phyloP scores from a whole-genome alignment of 2,888 invertebrate genomes.

The Dryococelus australis region DNA sequence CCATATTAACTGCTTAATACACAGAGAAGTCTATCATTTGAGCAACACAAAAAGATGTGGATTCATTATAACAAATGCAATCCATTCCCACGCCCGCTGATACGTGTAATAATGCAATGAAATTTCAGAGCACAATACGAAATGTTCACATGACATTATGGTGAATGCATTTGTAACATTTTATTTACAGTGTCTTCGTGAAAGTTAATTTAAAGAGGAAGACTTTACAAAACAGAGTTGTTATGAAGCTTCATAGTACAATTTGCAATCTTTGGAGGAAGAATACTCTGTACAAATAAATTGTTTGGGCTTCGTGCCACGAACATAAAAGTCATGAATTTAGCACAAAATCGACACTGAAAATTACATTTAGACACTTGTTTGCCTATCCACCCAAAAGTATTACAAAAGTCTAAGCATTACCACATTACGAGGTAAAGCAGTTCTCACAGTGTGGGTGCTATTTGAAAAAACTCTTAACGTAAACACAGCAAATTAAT shows the following conservation, averaged over 20 bases:
- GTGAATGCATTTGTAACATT: not conserved
- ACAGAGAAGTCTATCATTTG: not conserved
- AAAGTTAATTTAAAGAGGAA: not conserved
- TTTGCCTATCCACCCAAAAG: not conserved
- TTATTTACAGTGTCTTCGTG: not conserved
- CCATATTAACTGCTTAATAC: not conserved
- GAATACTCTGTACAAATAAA: not conserved
- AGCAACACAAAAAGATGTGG: not conserved
- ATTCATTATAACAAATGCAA: not conserved
- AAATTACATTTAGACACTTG: not conserved
- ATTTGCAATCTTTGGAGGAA: not conserved
- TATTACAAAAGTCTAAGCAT: not conserved
- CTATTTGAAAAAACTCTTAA: not conserved
- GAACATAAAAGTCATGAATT: not conserved
- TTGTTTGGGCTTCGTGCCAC: not conserved
- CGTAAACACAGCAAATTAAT: not conserved
- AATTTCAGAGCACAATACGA: not conserved
- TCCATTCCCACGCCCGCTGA: not conserved
- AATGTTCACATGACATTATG: not conserved
- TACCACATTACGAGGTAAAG: not conserved
- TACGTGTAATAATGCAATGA: not conserved
- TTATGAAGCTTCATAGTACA: not conserved
- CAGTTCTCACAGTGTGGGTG: not conserved
- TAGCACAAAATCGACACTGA: not conserved
- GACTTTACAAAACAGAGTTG: not conserved